phyloP scores from a whole-genome alignment of 2,888 invertebrate genomes.

The Eulithis prunata region DNA sequence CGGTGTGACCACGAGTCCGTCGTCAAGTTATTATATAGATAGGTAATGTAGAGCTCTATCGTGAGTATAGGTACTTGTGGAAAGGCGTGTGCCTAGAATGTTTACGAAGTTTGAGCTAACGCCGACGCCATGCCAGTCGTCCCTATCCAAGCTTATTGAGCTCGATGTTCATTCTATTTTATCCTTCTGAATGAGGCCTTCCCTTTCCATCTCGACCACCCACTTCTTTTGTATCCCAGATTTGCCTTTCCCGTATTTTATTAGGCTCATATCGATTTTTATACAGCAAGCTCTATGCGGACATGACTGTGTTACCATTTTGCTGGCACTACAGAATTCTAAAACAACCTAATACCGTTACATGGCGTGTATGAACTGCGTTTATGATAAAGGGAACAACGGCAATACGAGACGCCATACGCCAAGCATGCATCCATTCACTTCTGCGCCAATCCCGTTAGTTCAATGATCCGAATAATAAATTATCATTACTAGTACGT shows the following conservation, averaged over 20 bases:
- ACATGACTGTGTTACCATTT: not conserved
- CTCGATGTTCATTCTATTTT: slow-evolving; percentile 44
- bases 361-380: slow-evolving; percentile 36
- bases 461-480: slow-evolving; percentile 74
- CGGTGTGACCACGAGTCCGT: no score
- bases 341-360: slow-evolving; percentile 13
- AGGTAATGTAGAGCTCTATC: not conserved
- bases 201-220: slow-evolving; percentile 24
- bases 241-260: slow-evolving; percentile 19
- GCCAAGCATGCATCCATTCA: slow-evolving; percentile 58
- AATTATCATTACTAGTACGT: slow-evolving; percentile 57
- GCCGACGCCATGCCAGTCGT: slow-evolving; percentile 25
- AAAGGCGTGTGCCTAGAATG: slow-evolving; percentile 16
- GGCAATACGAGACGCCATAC: slow-evolving; percentile 44
- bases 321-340: not conserved
- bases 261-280: not conserved
- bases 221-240: slow-evolving; percentile 19
- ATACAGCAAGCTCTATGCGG: not conserved
- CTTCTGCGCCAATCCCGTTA: slow-evolving; percentile 61
- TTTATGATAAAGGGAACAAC: slow-evolving; percentile 42
- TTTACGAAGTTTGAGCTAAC: slow-evolving; percentile 37
- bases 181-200: slow-evolving; percentile 35
- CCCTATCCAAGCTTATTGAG: slow-evolving; percentile 40
- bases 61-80: not conserved
- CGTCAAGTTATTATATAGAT: no score